Base-by-base conservation (phyloP, 2,888 invertebrate genomes). In the Spilosoma lubricipeda region DNA sequence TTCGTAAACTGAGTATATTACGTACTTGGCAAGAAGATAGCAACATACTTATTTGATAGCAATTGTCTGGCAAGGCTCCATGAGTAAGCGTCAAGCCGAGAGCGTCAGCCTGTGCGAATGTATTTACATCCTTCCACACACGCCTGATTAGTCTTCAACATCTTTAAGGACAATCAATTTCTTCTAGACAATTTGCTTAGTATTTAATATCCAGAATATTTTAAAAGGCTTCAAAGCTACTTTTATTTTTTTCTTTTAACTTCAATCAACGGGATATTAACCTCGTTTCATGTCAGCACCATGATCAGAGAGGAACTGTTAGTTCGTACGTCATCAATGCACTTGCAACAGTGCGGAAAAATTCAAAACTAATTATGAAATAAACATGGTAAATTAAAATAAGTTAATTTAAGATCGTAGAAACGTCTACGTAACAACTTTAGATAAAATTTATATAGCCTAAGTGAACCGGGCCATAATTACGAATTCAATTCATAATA, bases 11-110 rank as follows among this genome's bases (percentile, higher is more conserved):
- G 30, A 27, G n/a, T 27, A 67, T 23, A 3, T 42, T 67, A 67
- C 27, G 7, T 42, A 67, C 42, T 27, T 42, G 27, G 23, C 42
- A 39, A 45, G 45, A 39, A 33, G 73, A 83, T 80, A 76, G 72
- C 72, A 75, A 73, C 74, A 39, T 39, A 39, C 39, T 80, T 79
- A 85, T 81, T 81, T 83, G 85, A 78, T 84, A 81, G 83, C 67
- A 73, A 82, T 82, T 79, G 87, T 87, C 93, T 94, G 94, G 94
- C 94, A 93, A 86, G 88, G 87, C 85, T 93, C 94, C 93, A 93
- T 88, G 88, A 88, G 88, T 86, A 87, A 88, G 87, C 89, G 86
- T 87, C 86, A 86, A 83, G 84, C 82, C 86, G 86, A 82, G 79
- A 83, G 89, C 89, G 90, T 85, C 93, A 92, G 93, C 89, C 89